Percentiles rank a stretch among this genome's conserved stretches.
Conservation (phyloP, 2,888 invertebrate species). For the Microchrysa polita region DNA sequence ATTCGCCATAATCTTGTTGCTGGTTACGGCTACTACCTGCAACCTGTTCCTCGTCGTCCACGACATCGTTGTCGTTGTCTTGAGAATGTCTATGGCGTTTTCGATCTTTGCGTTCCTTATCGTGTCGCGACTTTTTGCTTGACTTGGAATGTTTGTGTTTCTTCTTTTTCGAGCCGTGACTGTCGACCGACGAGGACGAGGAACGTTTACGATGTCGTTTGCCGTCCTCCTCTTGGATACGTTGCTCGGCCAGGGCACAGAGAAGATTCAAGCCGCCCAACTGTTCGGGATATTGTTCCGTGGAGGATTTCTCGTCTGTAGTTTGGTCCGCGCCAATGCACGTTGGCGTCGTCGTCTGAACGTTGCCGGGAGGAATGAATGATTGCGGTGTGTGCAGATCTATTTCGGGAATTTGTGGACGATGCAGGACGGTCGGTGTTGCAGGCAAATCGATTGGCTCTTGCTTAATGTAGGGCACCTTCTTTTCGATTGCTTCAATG, state of each 20-base stretch:
- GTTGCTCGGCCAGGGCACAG: slow-evolving; percentile 85
- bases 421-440: neutral
- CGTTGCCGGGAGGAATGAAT: slow-evolving; percentile 38
- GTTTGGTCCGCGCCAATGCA: slow-evolving; percentile 53
- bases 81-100: slow-evolving; percentile 57
- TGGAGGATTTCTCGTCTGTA: slow-evolving; percentile 30
- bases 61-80: slow-evolving; percentile 53
- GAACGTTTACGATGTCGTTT: slow-evolving; percentile 52
- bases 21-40: slow-evolving; percentile 58
- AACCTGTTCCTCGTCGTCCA: neutral
- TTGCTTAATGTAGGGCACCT: slow-evolving; percentile 60
- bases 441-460: slow-evolving; percentile 51
- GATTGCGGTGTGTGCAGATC: slow-evolving; percentile 44
- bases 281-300: slow-evolving; percentile 57
- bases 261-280: slow-evolving; percentile 77
- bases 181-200: slow-evolving; percentile 58
- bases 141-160: slow-evolving; percentile 66
- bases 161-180: slow-evolving; percentile 58
- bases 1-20: slow-evolving; percentile 34
- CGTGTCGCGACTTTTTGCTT: slow-evolving; percentile 60
- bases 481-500: slow-evolving; percentile 74
- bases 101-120: slow-evolving; percentile 46
- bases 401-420: slow-evolving; percentile 46
- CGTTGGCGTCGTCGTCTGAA: slow-evolving; percentile 49
- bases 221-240: slow-evolving; percentile 78